Percentiles rank a stretch among this genome's conserved stretches.
phyloP scores from a whole-genome alignment of 2,797 vertebrate genomes.

The Mormyrus proboscirostris region DNA sequence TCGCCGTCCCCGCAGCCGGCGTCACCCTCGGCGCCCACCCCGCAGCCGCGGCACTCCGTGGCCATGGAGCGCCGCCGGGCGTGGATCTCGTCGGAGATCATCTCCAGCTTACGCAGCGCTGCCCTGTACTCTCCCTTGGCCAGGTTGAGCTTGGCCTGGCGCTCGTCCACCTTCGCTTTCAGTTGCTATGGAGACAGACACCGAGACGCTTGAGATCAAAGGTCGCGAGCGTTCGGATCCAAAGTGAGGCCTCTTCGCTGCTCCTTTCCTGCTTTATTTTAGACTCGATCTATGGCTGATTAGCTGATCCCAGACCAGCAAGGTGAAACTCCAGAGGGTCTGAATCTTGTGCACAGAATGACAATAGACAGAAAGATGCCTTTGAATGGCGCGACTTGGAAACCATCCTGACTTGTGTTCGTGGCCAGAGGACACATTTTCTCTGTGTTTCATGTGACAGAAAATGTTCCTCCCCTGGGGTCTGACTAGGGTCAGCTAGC shows the following conservation, averaged over 20 bases:
- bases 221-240: background rate
- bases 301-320: background rate
- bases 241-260: background rate
- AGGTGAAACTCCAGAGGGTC: background rate
- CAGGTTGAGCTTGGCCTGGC: constrained; percentile 76
- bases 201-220: background rate
- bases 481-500: background rate
- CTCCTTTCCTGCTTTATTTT: background rate
- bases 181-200: constrained; percentile 65
- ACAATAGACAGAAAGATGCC: background rate
- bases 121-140: constrained; percentile 86
- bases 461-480: background rate
- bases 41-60: constrained; percentile 82
- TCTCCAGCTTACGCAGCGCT: constrained; percentile 83
- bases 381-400: background rate
- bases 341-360: background rate
- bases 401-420: background rate
- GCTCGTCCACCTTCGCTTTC: constrained; percentile 82
- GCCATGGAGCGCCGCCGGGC: constrained; percentile 76
- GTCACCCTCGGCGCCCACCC: constrained; percentile 82
- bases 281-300: background rate
- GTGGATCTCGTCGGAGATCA: constrained; percentile 95
- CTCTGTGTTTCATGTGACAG: background rate
- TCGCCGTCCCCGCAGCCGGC: constrained; percentile 56
- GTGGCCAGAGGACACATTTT: background rate